phyloP scores from a whole-genome alignment of 2,888 invertebrate genomes.

The Rhagium mordax region DNA sequence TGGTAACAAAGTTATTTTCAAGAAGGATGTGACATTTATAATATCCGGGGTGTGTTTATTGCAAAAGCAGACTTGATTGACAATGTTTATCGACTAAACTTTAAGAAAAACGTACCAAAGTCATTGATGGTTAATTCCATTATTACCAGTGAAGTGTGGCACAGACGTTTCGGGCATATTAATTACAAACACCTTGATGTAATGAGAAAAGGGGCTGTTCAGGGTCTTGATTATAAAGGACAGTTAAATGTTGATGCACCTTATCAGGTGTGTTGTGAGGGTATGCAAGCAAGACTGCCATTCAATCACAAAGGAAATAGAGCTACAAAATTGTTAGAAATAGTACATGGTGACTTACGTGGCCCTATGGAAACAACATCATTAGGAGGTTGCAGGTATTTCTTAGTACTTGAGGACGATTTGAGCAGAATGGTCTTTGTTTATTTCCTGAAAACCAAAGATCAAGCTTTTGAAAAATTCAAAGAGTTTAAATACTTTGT shows the following conservation, averaged over 20 bases:
- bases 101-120: neutral
- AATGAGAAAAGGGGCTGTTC: constrained; percentile 24
- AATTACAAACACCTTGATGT: constrained; percentile 12
- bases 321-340: neutral
- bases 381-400: neutral
- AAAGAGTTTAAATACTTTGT: neutral
- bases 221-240: neutral
- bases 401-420: neutral
- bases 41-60: constrained; percentile 34
- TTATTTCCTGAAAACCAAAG: neutral
- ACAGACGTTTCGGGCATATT: constrained; percentile 37
- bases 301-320: neutral
- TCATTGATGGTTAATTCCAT: neutral
- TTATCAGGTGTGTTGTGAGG: neutral
- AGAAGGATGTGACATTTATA: constrained; percentile 45
- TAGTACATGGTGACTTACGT: neutral
- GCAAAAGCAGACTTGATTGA: constrained; percentile 43
- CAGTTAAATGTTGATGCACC: neutral
- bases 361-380: neutral
- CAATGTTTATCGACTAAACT: constrained; percentile 40
- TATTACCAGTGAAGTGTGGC: constrained; percentile 10
- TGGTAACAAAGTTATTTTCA: constrained; percentile 46
- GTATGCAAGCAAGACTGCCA: neutral
- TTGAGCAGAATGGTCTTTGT: neutral
- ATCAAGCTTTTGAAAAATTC: neutral